Evolutionary conservation across 2,797 vertebrate species (phyloP), one percentile per base, ranked within the genome.

Genomic region (Tenualosa ilisha): DNA sequence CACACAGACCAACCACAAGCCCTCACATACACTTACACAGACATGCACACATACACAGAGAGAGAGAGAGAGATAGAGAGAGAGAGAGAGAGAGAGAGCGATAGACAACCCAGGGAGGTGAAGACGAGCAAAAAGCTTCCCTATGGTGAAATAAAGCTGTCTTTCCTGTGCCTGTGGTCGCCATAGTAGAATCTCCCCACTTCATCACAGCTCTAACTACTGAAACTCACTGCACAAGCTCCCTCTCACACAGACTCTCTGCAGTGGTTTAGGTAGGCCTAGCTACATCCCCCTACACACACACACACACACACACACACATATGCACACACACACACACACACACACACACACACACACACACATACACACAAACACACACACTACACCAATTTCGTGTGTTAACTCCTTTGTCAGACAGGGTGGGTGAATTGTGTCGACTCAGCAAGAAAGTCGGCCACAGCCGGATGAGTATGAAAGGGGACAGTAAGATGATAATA

Each of bases 131-230:
- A 59, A n/a, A 22, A n/a, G 61, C 24, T 8, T 65, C 61, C 61
- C 61, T 24, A n/a, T 65, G 61, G 61, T 65, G 24, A 65, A 24
- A 65, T 65, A n/a, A 65, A 68, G 63, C 63, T 13, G 63, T 68
- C 63, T 68, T 26, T 37, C 24, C 63, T 31, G 63, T 15, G 12
- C 63, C 63, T 37, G 26, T 68, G 63, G 63, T 68, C 31, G 26
- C 63, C 63, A 31, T 37, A 3, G 24, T 31, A 68, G 24, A 26
- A 31, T 37, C 26, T 68, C 24, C 3, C 63, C 13, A 68, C 31
- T 26, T 26, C 13, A 12, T 31, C n/a, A 68, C 63, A 68, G 63
- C 63, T 68, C 63, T 15, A 68, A 68, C 15, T 68, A 68, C 24
- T 68, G 26, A 9, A 26, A 24, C 63, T 65, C 63, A 24, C 63